Conservation (phyloP, 64 coral and sea anemone species). For the Montipora cactus region DNA sequence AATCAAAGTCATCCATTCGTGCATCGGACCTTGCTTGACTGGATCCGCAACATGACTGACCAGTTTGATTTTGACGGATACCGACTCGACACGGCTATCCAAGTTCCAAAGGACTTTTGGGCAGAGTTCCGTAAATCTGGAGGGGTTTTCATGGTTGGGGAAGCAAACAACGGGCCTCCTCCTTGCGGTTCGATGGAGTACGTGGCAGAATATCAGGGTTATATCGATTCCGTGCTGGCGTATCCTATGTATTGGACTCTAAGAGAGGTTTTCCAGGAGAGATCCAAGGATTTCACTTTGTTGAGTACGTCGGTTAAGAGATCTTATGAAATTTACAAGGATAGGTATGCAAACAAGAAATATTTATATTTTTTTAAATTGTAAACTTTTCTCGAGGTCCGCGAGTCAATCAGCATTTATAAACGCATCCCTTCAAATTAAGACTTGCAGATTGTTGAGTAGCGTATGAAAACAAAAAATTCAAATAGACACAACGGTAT, state of each 20-base stretch:
- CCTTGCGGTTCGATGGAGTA: slow-evolving; percentile 67
- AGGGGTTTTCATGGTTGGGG: slow-evolving; percentile 75
- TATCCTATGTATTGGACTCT: slow-evolving; percentile 78
- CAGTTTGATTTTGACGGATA: slow-evolving; percentile 81
- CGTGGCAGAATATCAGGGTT: slow-evolving; percentile 46
- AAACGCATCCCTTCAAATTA: no score
- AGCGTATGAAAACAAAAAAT: no score
- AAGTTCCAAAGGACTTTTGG: slow-evolving; percentile 83
- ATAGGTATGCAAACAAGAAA: slow-evolving; percentile 34
- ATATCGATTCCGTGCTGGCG: slow-evolving; percentile 69
- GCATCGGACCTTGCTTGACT: slow-evolving; percentile 45
- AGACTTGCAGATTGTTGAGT: no score
- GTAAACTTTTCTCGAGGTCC: background rate
- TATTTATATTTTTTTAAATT: no score
- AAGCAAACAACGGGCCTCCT: slow-evolving; percentile 80
- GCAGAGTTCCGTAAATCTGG: slow-evolving; percentile 75
- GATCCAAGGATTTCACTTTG: slow-evolving; percentile 41
- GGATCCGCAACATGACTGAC: slow-evolving; percentile 54
- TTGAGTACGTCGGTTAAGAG: slow-evolving; percentile 50
- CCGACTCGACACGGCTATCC: slow-evolving; percentile 75
- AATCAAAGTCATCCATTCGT: slow-evolving; percentile 83
- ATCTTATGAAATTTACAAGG: slow-evolving; percentile 40
- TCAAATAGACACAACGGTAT: no score
- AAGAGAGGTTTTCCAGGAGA: slow-evolving; percentile 79
- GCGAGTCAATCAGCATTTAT: no score